Conservation (phyloP, 2,888 invertebrate species). For the Pseudococcus viburni region DNA sequence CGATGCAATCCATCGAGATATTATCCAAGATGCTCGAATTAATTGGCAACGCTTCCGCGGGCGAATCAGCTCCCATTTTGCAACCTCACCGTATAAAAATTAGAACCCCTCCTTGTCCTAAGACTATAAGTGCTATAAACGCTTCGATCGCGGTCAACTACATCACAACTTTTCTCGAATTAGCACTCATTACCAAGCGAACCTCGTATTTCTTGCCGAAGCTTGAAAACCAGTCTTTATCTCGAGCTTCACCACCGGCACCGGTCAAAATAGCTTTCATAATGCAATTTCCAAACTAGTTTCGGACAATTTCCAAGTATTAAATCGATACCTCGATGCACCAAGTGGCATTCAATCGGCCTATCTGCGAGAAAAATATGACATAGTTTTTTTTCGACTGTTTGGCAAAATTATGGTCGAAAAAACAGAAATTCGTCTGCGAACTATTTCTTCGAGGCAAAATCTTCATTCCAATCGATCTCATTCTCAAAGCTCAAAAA, state of each 20-base stretch:
- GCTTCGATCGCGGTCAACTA: constrained; percentile 11
- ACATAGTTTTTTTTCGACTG: neutral
- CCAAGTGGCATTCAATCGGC: neutral
- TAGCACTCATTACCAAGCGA: constrained; percentile 2
- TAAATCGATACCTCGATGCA: neutral
- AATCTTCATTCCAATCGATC: no score
- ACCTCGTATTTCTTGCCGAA: constrained; percentile 17
- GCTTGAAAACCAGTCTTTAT: constrained; percentile 15
- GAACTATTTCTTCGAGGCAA: no score
- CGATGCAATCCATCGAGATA: neutral
- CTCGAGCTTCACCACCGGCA: neutral
- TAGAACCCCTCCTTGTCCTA: neutral
- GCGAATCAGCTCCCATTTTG: neutral
- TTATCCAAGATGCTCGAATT: neutral
- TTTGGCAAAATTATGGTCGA: neutral
- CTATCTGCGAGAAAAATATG: neutral
- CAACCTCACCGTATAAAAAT: neutral
- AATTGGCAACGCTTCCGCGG: neutral
- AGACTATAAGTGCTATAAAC: neutral
- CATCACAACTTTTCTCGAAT: constrained; percentile 6
- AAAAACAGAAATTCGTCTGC: no score
- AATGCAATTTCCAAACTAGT: constrained; percentile 37
- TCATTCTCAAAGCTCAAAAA: no score
- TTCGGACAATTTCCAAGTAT: constrained; percentile 14
- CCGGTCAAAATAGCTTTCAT: neutral